Evolutionary conservation across 1,140 invertebrate species (phyloP).

Genomic region (Pygmarrhopalites habei): DNA sequence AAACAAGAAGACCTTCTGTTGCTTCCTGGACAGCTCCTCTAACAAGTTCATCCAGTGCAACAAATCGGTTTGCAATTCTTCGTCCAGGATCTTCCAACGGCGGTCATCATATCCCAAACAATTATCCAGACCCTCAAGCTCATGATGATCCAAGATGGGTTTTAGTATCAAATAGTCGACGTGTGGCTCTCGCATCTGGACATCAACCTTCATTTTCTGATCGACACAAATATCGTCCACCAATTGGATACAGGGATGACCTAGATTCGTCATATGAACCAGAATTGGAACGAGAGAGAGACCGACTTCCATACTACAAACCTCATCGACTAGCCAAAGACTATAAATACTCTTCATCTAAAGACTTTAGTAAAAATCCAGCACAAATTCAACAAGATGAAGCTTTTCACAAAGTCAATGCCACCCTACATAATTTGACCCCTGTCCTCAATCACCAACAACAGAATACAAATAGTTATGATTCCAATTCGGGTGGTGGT

Average conservation of each 20-base stretch:
- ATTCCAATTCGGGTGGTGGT: neutral
- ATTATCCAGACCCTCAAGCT: constrained; percentile 23
- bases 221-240: neutral
- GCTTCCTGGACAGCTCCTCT: constrained; percentile 28
- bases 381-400: constrained; percentile 23
- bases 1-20: constrained; percentile 4
- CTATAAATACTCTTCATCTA: neutral
- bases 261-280: neutral
- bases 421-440: constrained; percentile 23
- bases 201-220: too few species aligned
- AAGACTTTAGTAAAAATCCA: neutral
- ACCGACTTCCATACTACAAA: neutral
- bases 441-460: constrained; percentile 25
- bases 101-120: constrained; percentile 2
- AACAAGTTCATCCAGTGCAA: neutral
- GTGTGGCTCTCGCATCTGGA: neutral
- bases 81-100: neutral
- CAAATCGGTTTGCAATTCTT: constrained; percentile 6
- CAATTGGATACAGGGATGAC: neutral
- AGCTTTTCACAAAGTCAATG: constrained; percentile 28
- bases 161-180: constrained; percentile 31
- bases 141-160: constrained; percentile 36
- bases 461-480: neutral
- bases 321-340: constrained; percentile 18
- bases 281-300: neutral